A percentile compares a stretch with the other conserved stretches of the same genome.
These are phyloP conservation scores for Lumbricus terrestris DNA, from an alignment of 2,888 invertebrate species.

Conservation along the genomic window DNA sequence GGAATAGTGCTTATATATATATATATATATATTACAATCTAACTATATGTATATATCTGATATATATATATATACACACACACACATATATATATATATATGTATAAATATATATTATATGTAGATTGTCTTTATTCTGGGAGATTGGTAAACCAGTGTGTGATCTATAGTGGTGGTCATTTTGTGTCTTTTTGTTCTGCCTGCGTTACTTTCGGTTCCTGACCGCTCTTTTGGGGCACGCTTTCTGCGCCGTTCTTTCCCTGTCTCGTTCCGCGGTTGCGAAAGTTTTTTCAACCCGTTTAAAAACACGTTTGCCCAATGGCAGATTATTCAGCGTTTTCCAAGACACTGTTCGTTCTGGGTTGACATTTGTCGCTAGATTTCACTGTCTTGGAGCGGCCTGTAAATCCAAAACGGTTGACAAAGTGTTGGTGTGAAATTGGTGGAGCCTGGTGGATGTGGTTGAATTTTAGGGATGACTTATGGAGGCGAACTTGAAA, in stretches of 20 bases:
- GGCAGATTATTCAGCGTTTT: too few species aligned
- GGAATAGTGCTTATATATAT: background rate
- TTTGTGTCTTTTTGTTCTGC: background rate
- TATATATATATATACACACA: too few species aligned
- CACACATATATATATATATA: background rate
- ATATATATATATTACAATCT: too few species aligned
- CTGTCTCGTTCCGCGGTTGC: background rate
- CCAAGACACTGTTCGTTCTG: background rate
- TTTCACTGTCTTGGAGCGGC: background rate
- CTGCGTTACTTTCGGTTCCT: background rate
- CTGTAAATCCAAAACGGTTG: background rate
- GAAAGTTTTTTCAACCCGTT: too few species aligned
- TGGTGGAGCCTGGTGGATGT: background rate
- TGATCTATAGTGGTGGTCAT: background rate
- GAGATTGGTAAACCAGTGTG: background rate
- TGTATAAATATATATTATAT: background rate
- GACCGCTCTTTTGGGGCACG: too few species aligned
- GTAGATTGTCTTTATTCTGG: background rate
- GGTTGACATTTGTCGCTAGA: background rate
- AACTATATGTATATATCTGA: too few species aligned
- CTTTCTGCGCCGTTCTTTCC: background rate
- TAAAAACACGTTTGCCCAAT: background rate
- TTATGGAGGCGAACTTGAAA: background rate
- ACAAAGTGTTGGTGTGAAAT: background rate
- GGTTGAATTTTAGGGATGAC: too few species aligned